Base-by-base conservation (phyloP, 2,888 invertebrate species). In the Drosophila koepferae region DNA sequence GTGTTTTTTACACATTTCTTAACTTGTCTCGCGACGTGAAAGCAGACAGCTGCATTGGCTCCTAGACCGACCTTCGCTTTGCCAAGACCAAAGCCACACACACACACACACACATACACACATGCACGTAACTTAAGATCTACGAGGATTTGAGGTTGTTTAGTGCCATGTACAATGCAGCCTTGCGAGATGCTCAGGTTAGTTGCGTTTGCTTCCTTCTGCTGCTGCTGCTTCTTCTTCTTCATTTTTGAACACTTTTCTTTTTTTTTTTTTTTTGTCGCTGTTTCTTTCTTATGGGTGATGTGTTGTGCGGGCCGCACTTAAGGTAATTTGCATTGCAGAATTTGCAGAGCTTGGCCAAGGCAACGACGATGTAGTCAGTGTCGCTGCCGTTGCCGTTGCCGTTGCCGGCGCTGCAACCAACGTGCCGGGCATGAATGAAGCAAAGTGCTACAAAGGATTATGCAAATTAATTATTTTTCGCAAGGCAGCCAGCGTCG, bases 381-480 rank as follows among this genome's bases (percentile, higher is more conserved):
- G 66, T 58, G 78, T 36, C 51, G 46, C 48, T 54, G 48, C 16
- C 28, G 58, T 6, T 44, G 43, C 16, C 28, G 58, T 6, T 44
- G 43, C 44, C 51, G 43, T 16, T 46, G 44, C 46, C 46, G 23
- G 23, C 28, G 46, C 46, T 16, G 82, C 82, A 63, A 49, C 72
- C 90, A 90, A 90, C 89, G 89, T 90, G 86, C 88, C 70, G 73
- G 90, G 91, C 91, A 90, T 90, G 89, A 87, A 86, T 86, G 86
- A 90, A 90, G 91, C 86, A 90, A 87, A 87, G 89, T 86, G 91
- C 89, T 87, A 90, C 86, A 87, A 87, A 87, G 86, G 86, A 90
- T 87, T 87, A 87, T 87, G 86, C 91, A 87, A 87, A 87, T 87
- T 87, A 87, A 87, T 87, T 87, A 87, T 87, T 87, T 90, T 87